A percentile compares a stretch with the other conserved stretches of the same genome.
These are phyloP conservation scores for Tryphoninae sp. DNA, from an alignment of 2,888 invertebrate species.

Conservation along the genomic window DNA sequence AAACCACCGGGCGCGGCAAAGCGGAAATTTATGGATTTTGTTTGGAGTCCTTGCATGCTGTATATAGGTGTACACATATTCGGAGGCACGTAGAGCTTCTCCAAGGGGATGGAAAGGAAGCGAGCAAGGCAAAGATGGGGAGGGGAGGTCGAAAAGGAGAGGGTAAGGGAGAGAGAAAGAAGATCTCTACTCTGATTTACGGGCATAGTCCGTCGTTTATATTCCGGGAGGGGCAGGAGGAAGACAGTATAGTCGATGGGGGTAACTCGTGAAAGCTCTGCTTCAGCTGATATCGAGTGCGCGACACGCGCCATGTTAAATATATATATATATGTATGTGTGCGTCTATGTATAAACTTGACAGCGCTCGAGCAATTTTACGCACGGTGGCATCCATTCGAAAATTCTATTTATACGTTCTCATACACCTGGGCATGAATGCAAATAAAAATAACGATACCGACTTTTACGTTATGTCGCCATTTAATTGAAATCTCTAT, in stretches of 20 bases:
- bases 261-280: conserved; percentile 48
- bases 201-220: conserved; percentile 70
- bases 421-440: neutral
- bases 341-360: conserved; percentile 32
- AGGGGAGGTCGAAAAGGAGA: neutral
- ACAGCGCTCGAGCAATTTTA: conserved; percentile 49
- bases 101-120: conserved; percentile 29
- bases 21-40: conserved; percentile 81
- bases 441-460: neutral
- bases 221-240: conserved; percentile 54
- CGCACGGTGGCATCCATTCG: conserved; percentile 46
- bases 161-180: conserved; percentile 16
- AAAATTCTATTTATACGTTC: neutral
- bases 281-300: conserved; percentile 59
- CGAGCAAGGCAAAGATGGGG: neutral
- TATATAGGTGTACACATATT: conserved; percentile 19
- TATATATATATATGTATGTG: conserved; percentile 18
- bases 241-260: conserved; percentile 55
- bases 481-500: neutral
- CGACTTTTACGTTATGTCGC: neutral
- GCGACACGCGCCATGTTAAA: conserved; percentile 55
- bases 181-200: conserved; percentile 75
- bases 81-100: conserved; percentile 43
- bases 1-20: conserved; percentile 77
- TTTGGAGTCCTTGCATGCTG: conserved; percentile 74